Conservation (phyloP, 2,113 vertebrate genomes). For the Hucho hucho region DNA sequence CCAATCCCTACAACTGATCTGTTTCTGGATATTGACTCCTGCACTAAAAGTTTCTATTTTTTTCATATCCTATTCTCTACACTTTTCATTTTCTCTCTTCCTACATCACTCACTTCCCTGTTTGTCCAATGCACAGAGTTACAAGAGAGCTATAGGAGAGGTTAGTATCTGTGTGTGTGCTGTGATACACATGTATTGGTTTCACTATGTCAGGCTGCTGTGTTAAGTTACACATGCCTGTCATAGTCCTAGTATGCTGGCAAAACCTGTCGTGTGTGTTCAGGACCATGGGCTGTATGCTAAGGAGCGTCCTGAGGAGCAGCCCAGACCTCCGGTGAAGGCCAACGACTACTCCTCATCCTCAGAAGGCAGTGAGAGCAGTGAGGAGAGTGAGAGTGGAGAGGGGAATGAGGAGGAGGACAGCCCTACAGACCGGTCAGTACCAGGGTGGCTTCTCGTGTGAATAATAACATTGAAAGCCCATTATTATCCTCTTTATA, state of each 20-base stretch:
- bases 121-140: slow-evolving; percentile 78
- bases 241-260: not conserved
- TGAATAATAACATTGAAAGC: not conserved
- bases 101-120: slow-evolving; percentile 21
- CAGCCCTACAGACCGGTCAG: slow-evolving; percentile 75
- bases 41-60: slow-evolving; percentile 16
- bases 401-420: slow-evolving; percentile 80
- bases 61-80: slow-evolving; percentile 34
- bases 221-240: not conserved
- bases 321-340: slow-evolving; percentile 85
- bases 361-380: slow-evolving; percentile 88
- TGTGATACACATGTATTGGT: not conserved
- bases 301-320: slow-evolving; percentile 83
- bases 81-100: slow-evolving; percentile 25
- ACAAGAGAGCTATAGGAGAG: slow-evolving; percentile 94
- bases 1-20: not conserved
- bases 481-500: not conserved
- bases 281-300: slow-evolving; percentile 86
- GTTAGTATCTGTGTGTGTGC: slow-evolving; percentile 72
- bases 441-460: slow-evolving; percentile 26
- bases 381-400: slow-evolving; percentile 86
- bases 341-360: slow-evolving; percentile 92
- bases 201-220: not conserved
- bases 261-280: slow-evolving; percentile 9
- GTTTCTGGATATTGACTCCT: not conserved